Percentiles rank a stretch among this genome's conserved stretches.
phyloP scores from a whole-genome alignment of 2,113 vertebrate species.

The Haemorhous mexicanus region DNA sequence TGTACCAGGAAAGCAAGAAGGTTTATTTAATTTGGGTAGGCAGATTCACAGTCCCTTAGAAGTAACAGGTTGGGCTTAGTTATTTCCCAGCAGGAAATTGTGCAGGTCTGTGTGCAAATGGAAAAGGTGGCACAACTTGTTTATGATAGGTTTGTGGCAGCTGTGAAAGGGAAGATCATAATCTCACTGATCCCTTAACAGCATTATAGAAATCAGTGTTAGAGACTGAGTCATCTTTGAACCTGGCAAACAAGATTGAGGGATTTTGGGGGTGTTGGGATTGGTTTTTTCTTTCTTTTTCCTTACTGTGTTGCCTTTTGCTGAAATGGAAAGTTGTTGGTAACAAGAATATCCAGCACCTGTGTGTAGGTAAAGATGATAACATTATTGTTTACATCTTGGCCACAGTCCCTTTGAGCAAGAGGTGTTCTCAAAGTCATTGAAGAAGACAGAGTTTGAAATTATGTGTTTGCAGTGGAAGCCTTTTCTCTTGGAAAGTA shows the following conservation, averaged over 20 bases:
- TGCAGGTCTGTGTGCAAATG: neutral
- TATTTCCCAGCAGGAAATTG: neutral
- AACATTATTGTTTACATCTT: neutral
- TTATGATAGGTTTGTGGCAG: neutral
- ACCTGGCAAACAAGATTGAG: neutral
- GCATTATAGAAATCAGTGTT: neutral
- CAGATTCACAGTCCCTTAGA: neutral
- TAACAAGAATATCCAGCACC: neutral
- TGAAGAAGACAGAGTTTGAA: constrained; percentile 34
- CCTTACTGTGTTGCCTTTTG: neutral
- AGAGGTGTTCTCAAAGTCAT: neutral
- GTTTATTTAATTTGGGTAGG: neutral
- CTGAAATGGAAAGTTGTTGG: neutral
- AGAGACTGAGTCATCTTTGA: neutral
- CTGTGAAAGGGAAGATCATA: neutral
- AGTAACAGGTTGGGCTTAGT: neutral
- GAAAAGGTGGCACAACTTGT: neutral
- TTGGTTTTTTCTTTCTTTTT: neutral
- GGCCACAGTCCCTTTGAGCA: constrained; percentile 5
- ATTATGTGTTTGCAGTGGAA: neutral
- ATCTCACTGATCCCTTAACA: neutral
- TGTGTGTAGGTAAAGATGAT: neutral
- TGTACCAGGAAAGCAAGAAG: neutral
- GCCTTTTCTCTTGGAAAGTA: neutral
- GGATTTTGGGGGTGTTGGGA: accelerated